Conservation (phyloP, 2,113 vertebrate species). For the Pelmatolapia mariae region DNA sequence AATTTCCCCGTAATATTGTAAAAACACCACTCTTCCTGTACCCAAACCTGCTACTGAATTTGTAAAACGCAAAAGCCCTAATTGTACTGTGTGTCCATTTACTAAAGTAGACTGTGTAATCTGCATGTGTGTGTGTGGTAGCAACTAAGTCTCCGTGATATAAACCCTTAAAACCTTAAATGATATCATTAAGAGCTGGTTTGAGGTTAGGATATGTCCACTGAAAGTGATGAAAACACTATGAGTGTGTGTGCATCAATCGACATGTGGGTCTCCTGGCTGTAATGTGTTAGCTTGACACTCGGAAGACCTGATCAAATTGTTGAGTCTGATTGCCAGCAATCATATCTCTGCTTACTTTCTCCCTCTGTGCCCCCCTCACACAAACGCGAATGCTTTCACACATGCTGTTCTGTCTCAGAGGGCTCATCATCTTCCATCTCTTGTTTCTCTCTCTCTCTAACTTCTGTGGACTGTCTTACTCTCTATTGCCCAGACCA, state of each 20-base stretch:
- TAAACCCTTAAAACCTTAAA: not conserved
- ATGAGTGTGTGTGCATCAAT: not conserved
- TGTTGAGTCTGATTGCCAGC: conserved; percentile 36
- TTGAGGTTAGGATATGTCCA: not conserved
- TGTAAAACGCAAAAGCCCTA: not conserved
- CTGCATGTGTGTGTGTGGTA: not conserved
- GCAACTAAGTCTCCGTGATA: not conserved
- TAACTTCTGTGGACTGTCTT: conserved; percentile 8
- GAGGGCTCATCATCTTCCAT: conserved; percentile 27
- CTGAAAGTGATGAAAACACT: not conserved
- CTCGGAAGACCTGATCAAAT: conserved; percentile 32
- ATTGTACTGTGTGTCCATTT: not conserved
- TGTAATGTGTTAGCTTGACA: conserved; percentile 24
- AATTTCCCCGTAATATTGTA: not conserved
- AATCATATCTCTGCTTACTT: conserved; percentile 6
- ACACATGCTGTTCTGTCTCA: not conserved
- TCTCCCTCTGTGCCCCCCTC: not conserved
- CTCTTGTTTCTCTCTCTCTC: conserved; percentile 19
- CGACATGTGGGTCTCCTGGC: not conserved
- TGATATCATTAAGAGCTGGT: not conserved
- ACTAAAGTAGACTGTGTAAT: not conserved
- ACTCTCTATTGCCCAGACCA: not conserved
- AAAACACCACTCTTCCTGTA: not conserved
- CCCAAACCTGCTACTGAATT: not conserved
- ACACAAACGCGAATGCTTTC: not conserved